Evolutionary conservation across 2,888 invertebrate genomes (phyloP).

Genomic region (Notocelia uddmanniana): DNA sequence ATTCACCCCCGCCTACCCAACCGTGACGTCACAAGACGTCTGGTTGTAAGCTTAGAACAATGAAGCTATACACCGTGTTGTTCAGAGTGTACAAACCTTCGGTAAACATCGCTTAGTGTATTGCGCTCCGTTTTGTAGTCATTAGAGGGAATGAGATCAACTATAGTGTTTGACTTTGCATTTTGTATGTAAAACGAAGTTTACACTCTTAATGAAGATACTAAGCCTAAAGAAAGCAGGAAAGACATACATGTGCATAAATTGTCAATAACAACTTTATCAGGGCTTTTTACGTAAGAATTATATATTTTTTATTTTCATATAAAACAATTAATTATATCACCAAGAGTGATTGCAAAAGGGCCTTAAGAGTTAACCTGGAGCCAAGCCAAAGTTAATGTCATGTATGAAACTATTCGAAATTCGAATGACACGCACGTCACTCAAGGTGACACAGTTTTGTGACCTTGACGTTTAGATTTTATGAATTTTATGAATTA

Average conservation of each 20-base stretch:
- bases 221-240: neutral
- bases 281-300: too few species aligned
- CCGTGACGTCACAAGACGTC: neutral
- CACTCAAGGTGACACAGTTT: too few species aligned
- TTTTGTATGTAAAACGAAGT: slow-evolving; percentile 1
- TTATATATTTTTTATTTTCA: too few species aligned
- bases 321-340: too few species aligned
- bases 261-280: too few species aligned
- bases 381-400: too few species aligned
- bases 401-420: too few species aligned
- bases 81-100: slow-evolving; percentile 7
- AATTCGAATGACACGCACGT: too few species aligned
- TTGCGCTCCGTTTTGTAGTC: slow-evolving; percentile 7
- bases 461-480: too few species aligned
- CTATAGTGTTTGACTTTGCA: slow-evolving; percentile 19
- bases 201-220: slow-evolving; percentile 2
- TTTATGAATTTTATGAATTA: too few species aligned
- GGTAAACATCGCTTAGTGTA: slow-evolving; percentile 4
- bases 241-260: neutral
- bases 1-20: slow-evolving; percentile 1
- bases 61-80: slow-evolving; percentile 7
- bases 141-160: slow-evolving; percentile 22
- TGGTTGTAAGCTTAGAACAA: slow-evolving; percentile 16
- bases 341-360: too few species aligned
- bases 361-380: too few species aligned